Conservation (phyloP, 2,113 vertebrate species). For the Heteronetta atricapilla region DNA sequence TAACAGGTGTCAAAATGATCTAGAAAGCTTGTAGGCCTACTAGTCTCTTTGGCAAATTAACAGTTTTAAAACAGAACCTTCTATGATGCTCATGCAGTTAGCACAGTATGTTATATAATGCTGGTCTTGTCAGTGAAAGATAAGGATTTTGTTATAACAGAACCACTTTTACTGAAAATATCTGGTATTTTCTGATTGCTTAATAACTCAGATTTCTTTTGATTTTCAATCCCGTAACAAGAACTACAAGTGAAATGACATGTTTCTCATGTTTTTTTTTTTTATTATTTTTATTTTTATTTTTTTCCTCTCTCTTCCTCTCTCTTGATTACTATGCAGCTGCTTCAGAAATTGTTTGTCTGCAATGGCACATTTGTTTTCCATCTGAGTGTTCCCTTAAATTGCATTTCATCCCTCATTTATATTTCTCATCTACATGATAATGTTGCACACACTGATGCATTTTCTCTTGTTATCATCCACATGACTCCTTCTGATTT, state of each 20-base stretch:
- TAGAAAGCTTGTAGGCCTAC: conserved; percentile 9
- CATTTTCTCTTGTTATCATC: not conserved
- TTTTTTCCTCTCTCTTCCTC: too few species aligned
- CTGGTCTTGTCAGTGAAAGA: not conserved
- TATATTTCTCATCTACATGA: conserved; percentile 12
- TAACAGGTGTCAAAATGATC: conserved; percentile 38
- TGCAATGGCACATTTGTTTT: conserved; percentile 17
- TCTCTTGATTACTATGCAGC: not conserved
- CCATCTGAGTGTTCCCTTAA: not conserved
- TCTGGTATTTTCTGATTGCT: not conserved
- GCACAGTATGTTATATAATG: not conserved
- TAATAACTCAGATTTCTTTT: not conserved
- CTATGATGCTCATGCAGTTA: not conserved
- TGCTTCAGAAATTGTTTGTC: not conserved
- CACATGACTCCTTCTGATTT: not conserved
- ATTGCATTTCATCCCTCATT: conserved; percentile 24
- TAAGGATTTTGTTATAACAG: not conserved
- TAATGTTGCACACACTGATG: not conserved
- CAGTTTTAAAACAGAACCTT: conserved; percentile 6
- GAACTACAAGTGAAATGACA: not conserved
- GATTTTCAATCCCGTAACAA: not conserved
- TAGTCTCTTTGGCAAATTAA: conserved; percentile 18
- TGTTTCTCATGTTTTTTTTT: not conserved
- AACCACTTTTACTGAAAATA: not conserved
- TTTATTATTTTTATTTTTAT: too few species aligned